Conservation (phyloP, 1,140 invertebrate genomes). For the Maconellicoccus hirsutus region DNA sequence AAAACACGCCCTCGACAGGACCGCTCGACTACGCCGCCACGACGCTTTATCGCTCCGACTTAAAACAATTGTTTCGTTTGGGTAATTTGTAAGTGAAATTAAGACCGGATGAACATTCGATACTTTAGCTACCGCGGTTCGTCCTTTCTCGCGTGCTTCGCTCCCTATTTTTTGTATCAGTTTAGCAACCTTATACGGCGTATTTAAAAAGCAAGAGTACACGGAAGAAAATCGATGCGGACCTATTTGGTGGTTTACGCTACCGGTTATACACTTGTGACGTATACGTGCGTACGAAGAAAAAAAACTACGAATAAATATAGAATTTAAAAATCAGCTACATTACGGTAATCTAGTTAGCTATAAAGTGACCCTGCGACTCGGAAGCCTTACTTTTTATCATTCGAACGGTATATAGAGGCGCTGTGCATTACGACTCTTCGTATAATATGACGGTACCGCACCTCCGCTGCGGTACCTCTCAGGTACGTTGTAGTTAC, state of each 20-base stretch:
- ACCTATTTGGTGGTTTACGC: too few relatives aligned
- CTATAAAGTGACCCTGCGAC: neutral
- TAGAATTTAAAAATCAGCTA: constrained; percentile 1
- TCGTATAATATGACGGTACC: too few relatives aligned
- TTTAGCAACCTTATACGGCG: neutral
- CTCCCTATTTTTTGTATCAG: neutral
- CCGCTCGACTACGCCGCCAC: neutral
- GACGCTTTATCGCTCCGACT: neutral
- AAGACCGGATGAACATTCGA: neutral
- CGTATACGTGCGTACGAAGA: neutral
- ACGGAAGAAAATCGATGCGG: neutral
- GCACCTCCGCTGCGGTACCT: neutral
- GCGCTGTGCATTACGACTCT: too few relatives aligned
- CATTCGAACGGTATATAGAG: neutral
- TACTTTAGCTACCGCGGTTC: neutral
- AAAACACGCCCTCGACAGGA: neutral
- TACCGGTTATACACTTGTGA: too few relatives aligned
- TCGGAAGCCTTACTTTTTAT: constrained; percentile 4
- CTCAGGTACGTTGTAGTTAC: neutral
- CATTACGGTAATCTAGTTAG: neutral
- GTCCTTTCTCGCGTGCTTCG: neutral
- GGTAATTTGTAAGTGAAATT: neutral
- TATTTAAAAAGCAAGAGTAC: neutral
- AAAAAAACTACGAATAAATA: neutral
- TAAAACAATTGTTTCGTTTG: constrained; percentile 9